These are phyloP conservation scores for Alethe diademata DNA, from an alignment of 2,113 vertebrate genomes.

Conservation along the genomic window DNA sequence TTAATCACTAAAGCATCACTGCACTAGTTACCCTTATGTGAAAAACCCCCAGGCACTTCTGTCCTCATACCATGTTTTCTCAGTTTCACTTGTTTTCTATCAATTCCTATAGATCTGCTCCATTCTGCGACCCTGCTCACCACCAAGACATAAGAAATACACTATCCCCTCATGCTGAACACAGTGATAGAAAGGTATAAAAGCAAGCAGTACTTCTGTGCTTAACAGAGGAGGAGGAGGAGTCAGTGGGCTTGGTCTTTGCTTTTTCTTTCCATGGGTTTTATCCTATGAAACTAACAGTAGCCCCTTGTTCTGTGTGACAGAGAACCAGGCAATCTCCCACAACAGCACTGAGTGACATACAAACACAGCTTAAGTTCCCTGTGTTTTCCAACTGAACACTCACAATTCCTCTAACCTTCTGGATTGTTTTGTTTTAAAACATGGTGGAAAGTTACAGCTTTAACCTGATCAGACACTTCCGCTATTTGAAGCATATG, in stretches of 20 bases:
- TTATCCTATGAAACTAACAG: not conserved
- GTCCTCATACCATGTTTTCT: not conserved
- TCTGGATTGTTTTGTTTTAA: not conserved
- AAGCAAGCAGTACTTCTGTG: not conserved
- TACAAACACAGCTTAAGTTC: not conserved
- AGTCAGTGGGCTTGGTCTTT: not conserved
- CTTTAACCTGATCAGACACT: conserved; percentile 17
- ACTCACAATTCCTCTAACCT: not conserved
- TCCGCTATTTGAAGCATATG: not conserved
- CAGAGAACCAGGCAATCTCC: not conserved
- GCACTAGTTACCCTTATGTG: not conserved
- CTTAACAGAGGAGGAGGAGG: not conserved
- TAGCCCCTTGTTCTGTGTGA: not conserved
- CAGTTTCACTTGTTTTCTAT: not conserved
- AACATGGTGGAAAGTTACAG: conserved; percentile 3
- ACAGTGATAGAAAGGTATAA: not conserved
- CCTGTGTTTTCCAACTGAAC: not conserved
- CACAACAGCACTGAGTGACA: not conserved
- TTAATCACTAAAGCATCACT: not conserved
- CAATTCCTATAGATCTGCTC: not conserved
- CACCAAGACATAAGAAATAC: not conserved
- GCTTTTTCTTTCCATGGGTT: not conserved
- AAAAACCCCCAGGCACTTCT: not conserved
- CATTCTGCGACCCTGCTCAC: not conserved
- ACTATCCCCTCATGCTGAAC: not conserved